Evolutionary conservation across 2,113 vertebrate species (phyloP).

Genomic region (Cyprinodon brontotheroides): DNA sequence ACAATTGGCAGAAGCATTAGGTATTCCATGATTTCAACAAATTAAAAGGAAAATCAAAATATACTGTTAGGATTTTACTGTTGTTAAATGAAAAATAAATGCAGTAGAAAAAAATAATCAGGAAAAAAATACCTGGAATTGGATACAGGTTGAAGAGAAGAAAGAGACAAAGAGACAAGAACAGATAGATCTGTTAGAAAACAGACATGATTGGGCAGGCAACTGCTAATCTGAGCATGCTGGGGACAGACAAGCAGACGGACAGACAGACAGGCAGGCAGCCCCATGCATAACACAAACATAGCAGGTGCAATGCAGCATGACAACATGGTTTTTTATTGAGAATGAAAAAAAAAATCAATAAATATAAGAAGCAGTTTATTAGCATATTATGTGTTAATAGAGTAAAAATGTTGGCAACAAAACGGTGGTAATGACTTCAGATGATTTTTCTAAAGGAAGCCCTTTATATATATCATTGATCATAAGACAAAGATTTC

Average conservation of each 20-base stretch:
- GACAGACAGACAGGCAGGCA: conserved; percentile 29
- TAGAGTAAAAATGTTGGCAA: conserved; percentile 31
- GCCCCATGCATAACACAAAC: conserved; percentile 56
- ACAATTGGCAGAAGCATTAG: conserved; percentile 71
- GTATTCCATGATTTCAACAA: conserved; percentile 64
- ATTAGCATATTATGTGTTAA: conserved; percentile 46
- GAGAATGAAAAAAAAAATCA: conserved; percentile 1
- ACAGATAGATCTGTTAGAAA: conserved; percentile 76
- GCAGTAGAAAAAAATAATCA: conserved; percentile 10
- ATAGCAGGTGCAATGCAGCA: conserved; percentile 53
- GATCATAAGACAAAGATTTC: background rate
- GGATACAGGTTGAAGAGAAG: conserved; percentile 74
- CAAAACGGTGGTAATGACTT: conserved; percentile 40
- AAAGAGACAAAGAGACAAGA: conserved; percentile 77
- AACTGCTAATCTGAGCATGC: conserved; percentile 67
- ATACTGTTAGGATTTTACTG: conserved; percentile 22
- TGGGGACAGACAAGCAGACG: conserved; percentile 47
- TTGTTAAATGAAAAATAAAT: conserved; percentile 43
- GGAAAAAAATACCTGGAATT: conserved; percentile 72
- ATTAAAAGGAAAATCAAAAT: conserved; percentile 20
- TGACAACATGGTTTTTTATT: conserved; percentile 34
- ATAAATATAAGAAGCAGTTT: background rate
- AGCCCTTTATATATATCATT: background rate
- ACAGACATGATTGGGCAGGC: conserved; percentile 72
- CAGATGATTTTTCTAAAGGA: conserved; percentile 10